Base-by-base conservation (phyloP, 1,140 invertebrate genomes). In the Acromyrmex charruanus region DNA sequence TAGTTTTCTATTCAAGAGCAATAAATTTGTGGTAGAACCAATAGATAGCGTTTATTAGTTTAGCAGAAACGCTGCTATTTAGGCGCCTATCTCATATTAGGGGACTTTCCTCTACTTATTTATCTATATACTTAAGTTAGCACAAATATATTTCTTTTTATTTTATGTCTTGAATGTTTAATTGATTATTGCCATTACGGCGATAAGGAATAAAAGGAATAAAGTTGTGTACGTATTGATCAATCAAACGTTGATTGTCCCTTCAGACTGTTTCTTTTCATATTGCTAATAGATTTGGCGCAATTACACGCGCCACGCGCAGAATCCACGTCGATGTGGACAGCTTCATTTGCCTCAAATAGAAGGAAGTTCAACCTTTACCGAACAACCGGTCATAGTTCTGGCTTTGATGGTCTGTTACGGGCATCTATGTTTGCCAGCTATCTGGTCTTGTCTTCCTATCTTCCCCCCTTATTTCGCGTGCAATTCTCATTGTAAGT, bases 401-500 rank as follows among this genome's bases (percentile, higher is more conserved):
- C 69, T 84, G 80, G 55, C 39, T 63, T 63, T 84, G 80, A 84
- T 51, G 39, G 39, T 21, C 80, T 84, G 80, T n/a, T 84, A 65
- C 21, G 44, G 25, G 44, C 80, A 51, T 63, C 44, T 21, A 82
- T 10, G 9, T 12, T 51, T 31, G 61, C 61, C 61, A 53, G 61
- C 28, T 72, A 59, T 10, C 55, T 61, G 39, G 39, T 4, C 18
- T 31, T 51, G 53, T 61, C 55, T 75, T 35, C 25, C 66, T 18
- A 35, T 7, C 44, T 66, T 79, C 61, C 53, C 28, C 69, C 59
- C 72, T 87, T 66, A 86, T 69, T 86, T 69, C 59, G 16, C 75
- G 63, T 84, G n/a, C 80, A 49, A 77, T 87, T 63, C 66, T 44
- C 28, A 25, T 71, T 88, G 53, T 72, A 87, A 69, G 75, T 49